Base-by-base conservation (phyloP, 1,140 invertebrate species). In the Drosophila grimshawi region DNA sequence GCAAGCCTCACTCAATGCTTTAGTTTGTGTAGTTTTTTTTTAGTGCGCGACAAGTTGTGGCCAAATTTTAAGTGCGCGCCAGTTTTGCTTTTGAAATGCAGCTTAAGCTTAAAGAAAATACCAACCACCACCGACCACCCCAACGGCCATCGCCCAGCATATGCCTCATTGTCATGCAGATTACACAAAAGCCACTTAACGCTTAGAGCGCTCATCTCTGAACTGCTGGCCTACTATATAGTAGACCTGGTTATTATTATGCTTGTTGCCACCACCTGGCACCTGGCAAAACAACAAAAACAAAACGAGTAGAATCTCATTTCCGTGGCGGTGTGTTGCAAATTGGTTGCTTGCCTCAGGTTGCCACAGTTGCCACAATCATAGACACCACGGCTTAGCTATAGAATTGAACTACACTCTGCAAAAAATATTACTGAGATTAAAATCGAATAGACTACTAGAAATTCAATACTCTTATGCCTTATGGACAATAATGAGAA, bases 91-190 rank as follows among this genome's bases (percentile, higher is more conserved):
- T 64, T 29, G 32, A 43, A 70, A 56, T 35, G 10, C 39, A 29
- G 37, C 41, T 49, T 8, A 56, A 49, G 2, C 7, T n/a, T 33
- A 43, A 30, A 45, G 41, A 11, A 5, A 55, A 11, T 43, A 29
- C 11, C 19, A 2, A 3, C 19, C 51, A 4, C 35, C 11, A 43
- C 10, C 19, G 2, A 39, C 33, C 60, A 8, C 49, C 59, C 5
- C 7, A 19, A 19, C 19, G 19, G 19, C 7, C 43, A 49, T 53
- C 51, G 46, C 43, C 29, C 29, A 27, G 6, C 53, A 45, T 19
- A 43, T 39, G 49, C 65, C 74, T 86, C 64, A 88, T 86, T 88
- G 81, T 80, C 78, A 88, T 86, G 83, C 83, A 86, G 83, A 86
- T 86, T 86, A 79, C 66, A 80, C 80, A 65, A 80, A 88, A 77